phyloP scores from a whole-genome alignment of 2,888 invertebrate genomes.

The Drosophila emarginata region DNA sequence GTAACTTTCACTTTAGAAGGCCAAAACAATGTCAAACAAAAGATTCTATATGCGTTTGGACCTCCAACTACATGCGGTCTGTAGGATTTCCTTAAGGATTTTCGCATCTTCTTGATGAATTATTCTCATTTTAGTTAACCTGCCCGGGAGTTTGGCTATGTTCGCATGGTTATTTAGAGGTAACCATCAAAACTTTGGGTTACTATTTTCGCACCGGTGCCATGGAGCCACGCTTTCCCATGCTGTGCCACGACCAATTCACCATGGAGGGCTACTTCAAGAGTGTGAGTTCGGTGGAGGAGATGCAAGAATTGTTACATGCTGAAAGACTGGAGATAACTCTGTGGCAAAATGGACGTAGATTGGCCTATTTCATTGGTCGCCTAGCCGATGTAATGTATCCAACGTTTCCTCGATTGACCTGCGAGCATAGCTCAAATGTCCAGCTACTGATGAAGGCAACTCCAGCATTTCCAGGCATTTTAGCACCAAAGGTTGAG shows the following conservation, averaged over 20 bases:
- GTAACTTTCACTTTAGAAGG: slow-evolving; percentile 26
- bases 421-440: slow-evolving; percentile 75
- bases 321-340: slow-evolving; percentile 79
- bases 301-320: slow-evolving; percentile 71
- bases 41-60: slow-evolving; percentile 77
- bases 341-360: slow-evolving; percentile 81
- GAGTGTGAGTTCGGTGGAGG: slow-evolving; percentile 60
- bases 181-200: slow-evolving; percentile 80
- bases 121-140: slow-evolving; percentile 70
- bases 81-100: slow-evolving; percentile 19
- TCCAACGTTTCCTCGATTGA: slow-evolving; percentile 60
- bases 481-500: slow-evolving; percentile 81
- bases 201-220: slow-evolving; percentile 81
- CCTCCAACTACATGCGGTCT: slow-evolving; percentile 80
- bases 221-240: slow-evolving; percentile 80
- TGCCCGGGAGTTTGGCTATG: slow-evolving; percentile 82
- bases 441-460: slow-evolving; percentile 80
- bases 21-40: slow-evolving; percentile 53
- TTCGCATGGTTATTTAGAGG: slow-evolving; percentile 80
- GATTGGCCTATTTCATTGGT: slow-evolving; percentile 80
- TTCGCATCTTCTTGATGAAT: neutral
- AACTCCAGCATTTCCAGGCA: slow-evolving; percentile 81
- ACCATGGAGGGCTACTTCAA: slow-evolving; percentile 81
- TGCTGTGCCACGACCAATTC: slow-evolving; percentile 80
- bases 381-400: slow-evolving; percentile 77